These are phyloP conservation scores for Oopsacas minuta DNA, from an alignment of 37 sponge, comb jelly and placozoan genomes.

Conservation along the genomic window DNA sequence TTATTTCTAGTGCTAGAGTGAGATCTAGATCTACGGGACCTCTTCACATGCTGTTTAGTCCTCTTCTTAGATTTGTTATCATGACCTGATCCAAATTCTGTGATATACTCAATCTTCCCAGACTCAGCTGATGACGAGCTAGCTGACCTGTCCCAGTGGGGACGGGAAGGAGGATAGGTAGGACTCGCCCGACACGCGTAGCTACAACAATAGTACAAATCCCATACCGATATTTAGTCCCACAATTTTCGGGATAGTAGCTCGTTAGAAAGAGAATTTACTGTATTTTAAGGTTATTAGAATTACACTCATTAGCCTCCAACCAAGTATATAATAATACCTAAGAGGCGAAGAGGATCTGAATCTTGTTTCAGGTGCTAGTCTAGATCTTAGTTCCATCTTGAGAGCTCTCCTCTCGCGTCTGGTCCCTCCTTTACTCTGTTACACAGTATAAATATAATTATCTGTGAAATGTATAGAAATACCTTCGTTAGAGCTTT, in stretches of 20 bases:
- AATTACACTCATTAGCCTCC: neutral
- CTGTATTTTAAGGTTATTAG: neutral
- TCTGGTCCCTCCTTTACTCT: neutral
- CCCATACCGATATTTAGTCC: too few relatives aligned
- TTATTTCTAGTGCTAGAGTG: constrained; percentile 22
- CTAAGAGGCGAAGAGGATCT: neutral
- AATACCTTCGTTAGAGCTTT: neutral
- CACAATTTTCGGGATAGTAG: neutral
- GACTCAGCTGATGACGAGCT: constrained; percentile 28
- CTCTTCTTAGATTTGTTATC: neutral
- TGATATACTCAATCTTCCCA: constrained; percentile 46
- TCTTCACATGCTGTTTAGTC: neutral
- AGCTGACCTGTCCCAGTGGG: neutral
- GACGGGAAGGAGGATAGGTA: neutral
- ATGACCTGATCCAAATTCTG: constrained; percentile 40
- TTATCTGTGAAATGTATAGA: neutral
- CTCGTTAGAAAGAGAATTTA: too few relatives aligned
- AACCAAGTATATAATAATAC: neutral
- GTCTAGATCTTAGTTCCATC: neutral
- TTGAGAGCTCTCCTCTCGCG: neutral
- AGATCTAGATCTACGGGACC: constrained; percentile 5
- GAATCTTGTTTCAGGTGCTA: neutral
- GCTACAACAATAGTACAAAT: neutral
- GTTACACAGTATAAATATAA: neutral
- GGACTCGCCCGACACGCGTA: constrained; percentile 7